A percentile compares a stretch with the other conserved stretches of the same genome.
phyloP scores from a whole-genome alignment of 2,113 vertebrate species.

The Paradoxurus hermaphroditus region DNA sequence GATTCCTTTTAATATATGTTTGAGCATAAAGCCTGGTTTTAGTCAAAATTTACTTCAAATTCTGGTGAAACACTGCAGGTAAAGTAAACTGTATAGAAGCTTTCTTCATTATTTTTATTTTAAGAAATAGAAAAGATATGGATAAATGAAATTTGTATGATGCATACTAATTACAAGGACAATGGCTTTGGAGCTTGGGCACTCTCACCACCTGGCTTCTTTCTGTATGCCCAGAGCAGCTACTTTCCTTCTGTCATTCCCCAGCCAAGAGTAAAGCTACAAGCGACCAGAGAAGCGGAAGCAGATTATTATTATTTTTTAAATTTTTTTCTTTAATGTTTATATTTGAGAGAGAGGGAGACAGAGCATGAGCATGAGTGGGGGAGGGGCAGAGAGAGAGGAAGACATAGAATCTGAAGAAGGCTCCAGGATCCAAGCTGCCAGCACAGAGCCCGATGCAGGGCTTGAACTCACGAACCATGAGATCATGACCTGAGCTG shows the following conservation, averaged over 20 bases:
- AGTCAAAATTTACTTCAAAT: too few species aligned
- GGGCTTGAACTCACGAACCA: too few species aligned
- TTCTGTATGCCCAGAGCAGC: neutral
- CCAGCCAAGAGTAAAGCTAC: neutral
- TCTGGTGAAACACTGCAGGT: neutral
- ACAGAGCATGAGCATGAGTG: too few species aligned
- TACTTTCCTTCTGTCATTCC: neutral
- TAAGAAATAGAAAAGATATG: neutral
- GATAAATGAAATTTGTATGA: neutral
- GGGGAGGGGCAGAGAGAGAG: too few species aligned
- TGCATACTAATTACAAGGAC: neutral
- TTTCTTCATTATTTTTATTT: neutral
- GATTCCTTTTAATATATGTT: neutral
- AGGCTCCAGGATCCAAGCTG: too few species aligned
- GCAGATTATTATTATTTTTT: too few species aligned
- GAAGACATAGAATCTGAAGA: too few species aligned
- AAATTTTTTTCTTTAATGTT: too few species aligned
- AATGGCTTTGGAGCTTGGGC: neutral
- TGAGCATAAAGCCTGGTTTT: neutral
- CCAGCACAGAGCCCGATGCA: too few species aligned
- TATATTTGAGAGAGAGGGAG: too few species aligned
- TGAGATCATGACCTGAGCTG: too few species aligned
- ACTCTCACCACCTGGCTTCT: neutral
- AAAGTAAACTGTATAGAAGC: neutral
- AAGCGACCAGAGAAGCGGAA: neutral